Base-by-base conservation (phyloP, 92 coral and sea anemone genomes). In the Palythoa grandiflora region DNA sequence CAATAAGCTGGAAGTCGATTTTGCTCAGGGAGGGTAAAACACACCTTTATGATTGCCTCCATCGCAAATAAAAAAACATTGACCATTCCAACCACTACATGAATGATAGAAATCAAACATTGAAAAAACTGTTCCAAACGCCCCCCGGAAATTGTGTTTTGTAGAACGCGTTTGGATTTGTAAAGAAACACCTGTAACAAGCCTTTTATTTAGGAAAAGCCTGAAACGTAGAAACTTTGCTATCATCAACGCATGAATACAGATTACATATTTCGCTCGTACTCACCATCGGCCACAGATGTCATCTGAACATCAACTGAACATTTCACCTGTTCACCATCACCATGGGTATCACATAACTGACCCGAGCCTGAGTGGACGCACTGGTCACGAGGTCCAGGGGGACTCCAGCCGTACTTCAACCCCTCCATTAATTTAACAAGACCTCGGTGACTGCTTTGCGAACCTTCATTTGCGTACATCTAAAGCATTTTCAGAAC, bases 321-420 rank as follows among this genome's bases (percentile, higher is more conserved):
- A 78, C 36, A 12, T 15, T 57, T 66, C 7, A 36, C n/a, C 60
- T 76, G 71, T 16, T 16, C 83, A 35, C 48, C 47, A 47, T 77
- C 38, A 44, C 50, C 44, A 28, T 77, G 15, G 68, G 6, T 54
- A 54, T 39, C 19, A 14, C 68, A 15, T 57, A 57, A 17, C 21
- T 78, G 83, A 37, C 48, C 83, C n/a, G 71, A 60, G 83, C 83
- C 83, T 16, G 83, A 54, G 39, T 78, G 71, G 13, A 78, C 70
- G 71, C 14, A 3, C 35, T 78, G 83, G 28, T 78, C 83, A 78
- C 52, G 52, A 9, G 83, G 5, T 54, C 83, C 50, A 3, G 83
- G 83, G 50, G 83, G 83, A 5, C 8, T 57, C 83, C 83, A 78
- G 9, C 83, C 83, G 39, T 78, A 55, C 17, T 57, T 78, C 48